Base-by-base conservation (phyloP, 2,113 vertebrate genomes). In the Choloepus hoffmanni region DNA sequence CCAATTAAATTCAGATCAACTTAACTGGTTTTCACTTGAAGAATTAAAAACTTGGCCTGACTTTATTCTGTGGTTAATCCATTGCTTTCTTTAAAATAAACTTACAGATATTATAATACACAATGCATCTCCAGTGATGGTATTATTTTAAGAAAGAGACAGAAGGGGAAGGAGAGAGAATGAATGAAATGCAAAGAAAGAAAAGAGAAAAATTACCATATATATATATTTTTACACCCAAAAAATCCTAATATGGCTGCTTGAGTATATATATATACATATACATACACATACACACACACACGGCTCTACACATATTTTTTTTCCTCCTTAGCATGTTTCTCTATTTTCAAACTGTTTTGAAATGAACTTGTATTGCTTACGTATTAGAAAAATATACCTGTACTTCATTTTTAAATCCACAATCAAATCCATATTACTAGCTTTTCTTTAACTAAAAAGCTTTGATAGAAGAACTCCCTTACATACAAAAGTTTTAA, bases 371-470 rank as follows among this genome's bases (percentile, higher is more conserved):
- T 53, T 48, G 36, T 40, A 74, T 6, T n/a, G 28, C 0, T 76
- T 90, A 95, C 72, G 50, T 43, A 92, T 88, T n/a, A 94, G 58
- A 89, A 95, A 88, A 92, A 28, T 45, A 7, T 60, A 60, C 18
- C 33, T 85, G 19, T 55, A 79, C 21, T 43, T 74, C 50, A 48
- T 70, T 93, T 78, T 55, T 23, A 87, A 90, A 94, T 55, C 60
- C 53, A 48, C 78, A 78, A 63, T 78, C 72, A 78, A 94, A 95
- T n/a, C 30, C 72, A 7, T 45, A 85, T 7, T 43, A 24, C 5
- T 76, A 89, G 67, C 26, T 89, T 89, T 91, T 33, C 45, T 74
- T 55, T 67, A 78, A 92, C 40, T 89, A 33, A 90, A 81, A 73
- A 21, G 74, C 48, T 67, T 53, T 81, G 48, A 30, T 45, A 72